Conservation (phyloP, 2,888 invertebrate genomes). For the Diabrotica balteata region DNA sequence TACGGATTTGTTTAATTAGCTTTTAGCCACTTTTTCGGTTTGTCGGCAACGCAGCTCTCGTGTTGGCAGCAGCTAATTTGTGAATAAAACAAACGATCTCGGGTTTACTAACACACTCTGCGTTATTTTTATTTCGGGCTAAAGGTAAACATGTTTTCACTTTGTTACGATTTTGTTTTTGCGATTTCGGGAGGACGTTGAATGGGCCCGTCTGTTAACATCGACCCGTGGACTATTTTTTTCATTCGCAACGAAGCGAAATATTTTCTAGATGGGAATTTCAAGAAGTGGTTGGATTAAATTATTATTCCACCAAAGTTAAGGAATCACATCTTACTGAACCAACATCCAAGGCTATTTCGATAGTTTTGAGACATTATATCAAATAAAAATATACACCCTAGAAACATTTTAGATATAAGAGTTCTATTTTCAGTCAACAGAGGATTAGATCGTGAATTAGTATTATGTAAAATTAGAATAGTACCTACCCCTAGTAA, state of each 20-base stretch:
- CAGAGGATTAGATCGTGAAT: too few species aligned
- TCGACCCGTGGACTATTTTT: conserved; percentile 16
- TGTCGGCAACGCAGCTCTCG: conserved; percentile 22
- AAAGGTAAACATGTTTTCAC: conserved; percentile 47
- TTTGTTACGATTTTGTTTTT: conserved; percentile 32
- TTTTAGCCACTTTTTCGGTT: conserved; percentile 11
- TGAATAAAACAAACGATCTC: conserved; percentile 24
- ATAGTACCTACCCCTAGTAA: too few species aligned
- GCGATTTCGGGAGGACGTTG: conserved; percentile 17
- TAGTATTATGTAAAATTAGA: too few species aligned
- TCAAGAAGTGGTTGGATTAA: not conserved
- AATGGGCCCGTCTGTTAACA: conserved; percentile 19
- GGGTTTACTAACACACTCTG: conserved; percentile 38
- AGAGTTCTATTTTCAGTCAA: too few species aligned
- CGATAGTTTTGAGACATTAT: too few species aligned
- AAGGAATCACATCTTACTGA: too few species aligned
- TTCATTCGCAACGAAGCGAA: not conserved
- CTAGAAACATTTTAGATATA: too few species aligned
- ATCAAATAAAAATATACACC: too few species aligned
- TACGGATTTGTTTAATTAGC: too few species aligned
- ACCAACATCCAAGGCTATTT: too few species aligned
- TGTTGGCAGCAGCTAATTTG: conserved; percentile 28
- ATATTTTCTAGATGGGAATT: not conserved
- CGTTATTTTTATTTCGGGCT: conserved; percentile 36
- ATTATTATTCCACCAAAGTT: conserved; percentile 2